Base-by-base conservation (phyloP, 2,113 vertebrate genomes). In the Fukomys damarensis region DNA sequence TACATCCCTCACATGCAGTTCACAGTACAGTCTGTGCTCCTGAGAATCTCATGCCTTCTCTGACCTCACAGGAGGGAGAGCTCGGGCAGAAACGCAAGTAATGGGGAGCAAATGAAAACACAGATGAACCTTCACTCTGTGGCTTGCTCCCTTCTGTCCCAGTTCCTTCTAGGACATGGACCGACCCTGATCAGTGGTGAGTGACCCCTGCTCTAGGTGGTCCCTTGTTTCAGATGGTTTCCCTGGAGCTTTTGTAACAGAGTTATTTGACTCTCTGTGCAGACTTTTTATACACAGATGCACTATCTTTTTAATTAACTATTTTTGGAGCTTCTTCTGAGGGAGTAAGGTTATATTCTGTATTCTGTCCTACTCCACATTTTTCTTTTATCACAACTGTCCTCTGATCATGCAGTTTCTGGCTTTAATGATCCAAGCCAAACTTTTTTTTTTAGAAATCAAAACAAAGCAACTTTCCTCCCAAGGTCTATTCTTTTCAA, bases 371-470 rank as follows among this genome's bases (percentile, higher is more conserved):
- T 82, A 32, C 9, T 89, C 10, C 46, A 26, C 13, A 38, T 82
- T 70, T 86, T 70, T 82, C 66, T 8, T 70, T 95, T 86, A 59
- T 82, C 35, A 52, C 22, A 59, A 41, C 26, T 77, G 12, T 86
- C 59, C 35, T 91, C 32, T 93, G 70, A 43, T 72, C 22, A 46
- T 91, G 4, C 3, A 49, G 9, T 32, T 32, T 86, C 82, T 96
- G 52, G 6, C 32, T 94, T 92, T 91, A 72, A 72, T 84, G 66
- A 65, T 65, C 24, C 54, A 83, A 77, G 11, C 4, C 79, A 95
- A 91, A 79, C 43, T 20, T 59, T 70, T 94, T 20, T 59, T 70
- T 94, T 90, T 84, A 77, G 90, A 96, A 93, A 77, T 95, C 56
- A 90, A 86, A 96, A 93, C 20, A 89, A 93, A 70, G 74, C 24